phyloP scores from a whole-genome alignment of 2,888 invertebrate genomes.

The Glaucopsyche alexis region DNA sequence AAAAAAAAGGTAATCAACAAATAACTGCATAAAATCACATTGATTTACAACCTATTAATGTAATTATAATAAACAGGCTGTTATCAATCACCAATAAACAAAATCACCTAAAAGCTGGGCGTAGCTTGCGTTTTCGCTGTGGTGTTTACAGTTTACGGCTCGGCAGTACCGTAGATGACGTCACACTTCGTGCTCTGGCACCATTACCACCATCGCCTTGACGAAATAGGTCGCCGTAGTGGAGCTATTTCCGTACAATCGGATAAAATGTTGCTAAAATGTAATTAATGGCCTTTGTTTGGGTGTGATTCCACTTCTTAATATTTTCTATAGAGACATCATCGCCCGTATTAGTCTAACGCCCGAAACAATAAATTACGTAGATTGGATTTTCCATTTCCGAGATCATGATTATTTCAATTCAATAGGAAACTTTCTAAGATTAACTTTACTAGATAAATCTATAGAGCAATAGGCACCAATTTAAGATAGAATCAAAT shows the following conservation, averaged over 20 bases:
- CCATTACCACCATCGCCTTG: slow-evolving; percentile 24
- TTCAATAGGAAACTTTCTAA: no score
- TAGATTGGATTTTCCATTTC: no score
- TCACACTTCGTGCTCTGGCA: slow-evolving; percentile 22
- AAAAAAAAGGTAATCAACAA: neutral
- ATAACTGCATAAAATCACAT: neutral
- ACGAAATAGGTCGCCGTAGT: slow-evolving; percentile 17
- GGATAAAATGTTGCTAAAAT: slow-evolving; percentile 14
- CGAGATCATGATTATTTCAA: no score
- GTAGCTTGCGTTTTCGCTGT: neutral
- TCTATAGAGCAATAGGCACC: no score
- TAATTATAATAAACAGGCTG: neutral
- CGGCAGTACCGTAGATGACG: slow-evolving; percentile 7
- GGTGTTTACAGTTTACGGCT: neutral
- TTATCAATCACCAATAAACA: neutral
- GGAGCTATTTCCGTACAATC: slow-evolving; percentile 7
- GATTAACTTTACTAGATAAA: no score
- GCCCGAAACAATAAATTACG: no score
- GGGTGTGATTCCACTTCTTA: slow-evolving; percentile 3
- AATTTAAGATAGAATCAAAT: no score
- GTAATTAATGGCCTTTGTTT: slow-evolving; percentile 10
- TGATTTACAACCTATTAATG: neutral
- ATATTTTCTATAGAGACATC: neutral
- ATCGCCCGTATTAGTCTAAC: neutral
- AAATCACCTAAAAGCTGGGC: neutral